Percentiles rank a stretch among this genome's conserved stretches.
Evolutionary conservation across 2,113 vertebrate species (phyloP).

Genomic region (Nannospalax galili): DNA sequence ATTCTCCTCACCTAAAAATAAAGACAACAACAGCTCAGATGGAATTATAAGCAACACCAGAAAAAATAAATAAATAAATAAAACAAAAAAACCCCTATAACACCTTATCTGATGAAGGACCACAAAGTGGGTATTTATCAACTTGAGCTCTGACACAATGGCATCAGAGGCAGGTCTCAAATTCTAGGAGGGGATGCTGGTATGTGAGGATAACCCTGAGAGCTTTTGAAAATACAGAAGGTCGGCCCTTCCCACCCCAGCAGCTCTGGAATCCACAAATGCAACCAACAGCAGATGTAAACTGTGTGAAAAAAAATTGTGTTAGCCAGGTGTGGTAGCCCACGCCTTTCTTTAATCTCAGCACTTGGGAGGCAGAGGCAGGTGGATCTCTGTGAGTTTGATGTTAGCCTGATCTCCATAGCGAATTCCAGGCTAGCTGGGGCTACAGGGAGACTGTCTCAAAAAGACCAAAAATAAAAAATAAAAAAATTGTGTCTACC

Average conservation of each 20-base stretch:
- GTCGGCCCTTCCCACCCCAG: too few species aligned
- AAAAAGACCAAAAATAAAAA: too few species aligned
- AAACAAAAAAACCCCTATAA: neutral
- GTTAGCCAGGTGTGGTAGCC: too few species aligned
- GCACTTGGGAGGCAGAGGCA: too few species aligned
- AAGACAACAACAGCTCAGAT: conserved; percentile 63
- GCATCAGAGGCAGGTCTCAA: neutral
- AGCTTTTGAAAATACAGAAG: neutral
- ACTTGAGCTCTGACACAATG: conserved; percentile 42
- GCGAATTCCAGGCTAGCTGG: too few species aligned
- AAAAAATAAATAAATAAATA: neutral
- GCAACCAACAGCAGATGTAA: neutral
- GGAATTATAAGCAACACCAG: conserved; percentile 49
- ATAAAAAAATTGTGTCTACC: neutral
- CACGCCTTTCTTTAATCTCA: too few species aligned
- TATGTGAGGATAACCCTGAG: neutral
- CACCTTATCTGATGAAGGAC: conserved; percentile 32
- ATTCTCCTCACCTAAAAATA: conserved; percentile 90
- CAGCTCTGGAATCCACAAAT: neutral
- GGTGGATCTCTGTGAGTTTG: too few species aligned
- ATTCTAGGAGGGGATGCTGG: neutral
- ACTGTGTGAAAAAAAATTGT: neutral
- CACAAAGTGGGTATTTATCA: neutral
- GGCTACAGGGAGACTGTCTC: too few species aligned
- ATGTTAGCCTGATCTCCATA: too few species aligned